Evolutionary conservation across 2,888 invertebrate species (phyloP).

Genomic region (Chamaedrilus cognettii): DNA sequence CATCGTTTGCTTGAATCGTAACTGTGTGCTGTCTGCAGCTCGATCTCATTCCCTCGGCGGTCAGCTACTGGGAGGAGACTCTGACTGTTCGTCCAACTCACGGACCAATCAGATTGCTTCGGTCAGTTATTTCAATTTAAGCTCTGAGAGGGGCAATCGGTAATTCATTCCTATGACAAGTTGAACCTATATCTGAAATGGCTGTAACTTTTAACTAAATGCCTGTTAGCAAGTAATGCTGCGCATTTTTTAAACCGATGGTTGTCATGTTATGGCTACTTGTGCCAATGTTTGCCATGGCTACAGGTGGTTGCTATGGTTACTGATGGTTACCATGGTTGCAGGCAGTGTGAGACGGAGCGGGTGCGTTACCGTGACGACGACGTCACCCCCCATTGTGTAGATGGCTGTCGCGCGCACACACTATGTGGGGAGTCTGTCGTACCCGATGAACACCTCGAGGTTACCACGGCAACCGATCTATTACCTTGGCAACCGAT

Average conservation of each 20-base stretch:
- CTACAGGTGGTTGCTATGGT: background rate
- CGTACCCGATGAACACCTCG: conserved; percentile 91
- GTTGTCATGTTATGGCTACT: background rate
- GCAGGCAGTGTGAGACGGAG: conserved; percentile 44
- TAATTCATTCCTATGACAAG: too few relatives aligned
- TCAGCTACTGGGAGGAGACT: conserved; percentile 91
- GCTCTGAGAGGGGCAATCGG: too few relatives aligned
- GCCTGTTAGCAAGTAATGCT: too few relatives aligned
- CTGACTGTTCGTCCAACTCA: conserved; percentile 85
- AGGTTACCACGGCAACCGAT: too few relatives aligned
- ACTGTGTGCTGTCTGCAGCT: conserved; percentile 55
- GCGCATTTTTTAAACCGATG: too few relatives aligned
- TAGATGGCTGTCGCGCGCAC: conserved; percentile 64
- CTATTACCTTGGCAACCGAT: too few relatives aligned
- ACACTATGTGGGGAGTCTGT: conserved; percentile 96
- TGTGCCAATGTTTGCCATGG: background rate
- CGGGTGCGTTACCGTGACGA: conserved; percentile 71
- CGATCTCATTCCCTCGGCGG: conserved; percentile 86
- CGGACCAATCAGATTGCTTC: conserved; percentile 82
- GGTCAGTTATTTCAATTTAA: conserved; percentile 65
- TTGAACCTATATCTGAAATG: too few relatives aligned
- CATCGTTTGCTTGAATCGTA: too few relatives aligned
- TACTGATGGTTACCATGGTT: background rate
- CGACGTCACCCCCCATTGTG: conserved; percentile 83
- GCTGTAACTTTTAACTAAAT: too few relatives aligned